These are phyloP conservation scores for Anser brachyrhynchus DNA, from an alignment of 2,113 vertebrate genomes.

Conservation along the genomic window DNA sequence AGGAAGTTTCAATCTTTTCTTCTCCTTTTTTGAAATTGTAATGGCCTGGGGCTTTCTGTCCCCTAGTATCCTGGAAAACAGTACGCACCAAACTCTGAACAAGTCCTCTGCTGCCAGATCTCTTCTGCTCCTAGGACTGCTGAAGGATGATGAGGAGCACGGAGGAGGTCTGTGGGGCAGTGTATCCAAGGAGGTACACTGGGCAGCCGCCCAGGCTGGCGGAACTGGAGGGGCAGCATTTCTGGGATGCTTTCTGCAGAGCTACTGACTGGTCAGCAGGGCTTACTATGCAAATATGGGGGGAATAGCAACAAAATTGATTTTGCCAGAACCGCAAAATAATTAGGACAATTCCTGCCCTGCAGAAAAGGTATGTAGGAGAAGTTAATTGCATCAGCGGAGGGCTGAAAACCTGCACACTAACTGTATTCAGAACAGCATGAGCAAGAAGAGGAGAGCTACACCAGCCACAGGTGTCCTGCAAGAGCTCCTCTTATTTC, in stretches of 20 bases:
- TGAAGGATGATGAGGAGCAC: not conserved
- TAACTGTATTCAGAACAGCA: not conserved
- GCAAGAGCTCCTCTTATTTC: not conserved
- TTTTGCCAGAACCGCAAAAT: conserved; percentile 53
- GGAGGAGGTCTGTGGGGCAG: not conserved
- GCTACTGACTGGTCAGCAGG: conserved; percentile 16
- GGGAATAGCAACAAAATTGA: conserved; percentile 38
- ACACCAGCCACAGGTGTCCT: fast-evolving
- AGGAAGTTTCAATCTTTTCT: not conserved
- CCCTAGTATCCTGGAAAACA: not conserved
- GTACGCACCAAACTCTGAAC: not conserved
- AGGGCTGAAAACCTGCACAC: not conserved
- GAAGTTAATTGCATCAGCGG: not conserved
- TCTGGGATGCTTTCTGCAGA: conserved; percentile 34
- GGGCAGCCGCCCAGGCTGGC: not conserved
- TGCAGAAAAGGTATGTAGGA: conserved; percentile 27
- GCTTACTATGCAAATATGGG: not conserved
- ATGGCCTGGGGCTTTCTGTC: not conserved
- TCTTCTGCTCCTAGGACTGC: not conserved
- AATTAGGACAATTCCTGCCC: conserved; percentile 51
- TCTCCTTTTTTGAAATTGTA: not conserved
- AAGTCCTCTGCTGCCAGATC: not conserved
- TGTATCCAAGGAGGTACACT: not conserved
- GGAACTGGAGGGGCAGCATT: conserved; percentile 61
- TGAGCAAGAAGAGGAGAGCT: not conserved